Conservation (phyloP, 2,113 vertebrate species). For the Callithrix jacchus region DNA sequence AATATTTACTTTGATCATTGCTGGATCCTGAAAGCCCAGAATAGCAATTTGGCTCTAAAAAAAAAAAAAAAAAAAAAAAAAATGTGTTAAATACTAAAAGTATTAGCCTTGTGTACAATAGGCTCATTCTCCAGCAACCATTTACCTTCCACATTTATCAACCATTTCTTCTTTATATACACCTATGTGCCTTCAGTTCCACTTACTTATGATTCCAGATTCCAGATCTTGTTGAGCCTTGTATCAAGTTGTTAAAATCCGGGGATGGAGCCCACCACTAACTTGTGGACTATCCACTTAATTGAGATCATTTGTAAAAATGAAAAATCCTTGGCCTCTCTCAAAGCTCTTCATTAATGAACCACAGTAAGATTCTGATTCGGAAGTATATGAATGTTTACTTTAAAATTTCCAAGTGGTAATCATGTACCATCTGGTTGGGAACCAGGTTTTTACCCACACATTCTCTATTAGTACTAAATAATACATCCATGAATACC, state of each 20-base stretch:
- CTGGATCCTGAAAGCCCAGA: neutral
- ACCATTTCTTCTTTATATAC: neutral
- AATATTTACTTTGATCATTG: neutral
- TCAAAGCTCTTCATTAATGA: neutral
- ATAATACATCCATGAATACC: neutral
- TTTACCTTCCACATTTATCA: neutral
- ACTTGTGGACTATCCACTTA: neutral
- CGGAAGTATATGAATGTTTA: neutral
- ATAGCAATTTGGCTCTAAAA: neutral
- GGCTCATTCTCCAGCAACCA: neutral
- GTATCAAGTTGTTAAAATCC: neutral
- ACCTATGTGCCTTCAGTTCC: neutral
- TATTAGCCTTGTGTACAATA: neutral
- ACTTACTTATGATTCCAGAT: neutral
- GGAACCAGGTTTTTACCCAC: fast-evolving
- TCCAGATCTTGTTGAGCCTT: neutral
- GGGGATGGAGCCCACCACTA: neutral
- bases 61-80: too few species aligned
- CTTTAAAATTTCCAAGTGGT: neutral
- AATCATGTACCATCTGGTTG: neutral
- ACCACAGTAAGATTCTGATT: neutral
- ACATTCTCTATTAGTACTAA: neutral
- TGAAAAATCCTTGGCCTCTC: neutral
- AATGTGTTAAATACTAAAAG: neutral
- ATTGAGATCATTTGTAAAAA: neutral